Evolutionary conservation across 2,888 invertebrate species (phyloP).

Genomic region (Morpho helenor): DNA sequence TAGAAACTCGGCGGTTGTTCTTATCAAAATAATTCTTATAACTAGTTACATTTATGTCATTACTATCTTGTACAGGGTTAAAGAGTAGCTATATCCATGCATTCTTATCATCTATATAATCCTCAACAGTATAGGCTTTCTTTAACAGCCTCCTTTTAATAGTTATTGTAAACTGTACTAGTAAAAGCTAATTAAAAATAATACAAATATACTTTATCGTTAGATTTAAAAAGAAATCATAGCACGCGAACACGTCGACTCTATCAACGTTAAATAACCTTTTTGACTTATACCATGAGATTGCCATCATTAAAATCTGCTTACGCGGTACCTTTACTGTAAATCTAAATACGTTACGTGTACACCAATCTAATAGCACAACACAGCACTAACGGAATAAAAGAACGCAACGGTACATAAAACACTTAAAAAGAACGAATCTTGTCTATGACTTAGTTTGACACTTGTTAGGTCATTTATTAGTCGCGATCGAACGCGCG

Average conservation of each 20-base stretch:
- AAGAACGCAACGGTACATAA: constrained; percentile 48
- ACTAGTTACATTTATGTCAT: no score
- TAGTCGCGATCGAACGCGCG: constrained; percentile 38
- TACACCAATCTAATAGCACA: constrained; percentile 41
- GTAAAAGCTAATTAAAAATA: no score
- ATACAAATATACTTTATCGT: neutral
- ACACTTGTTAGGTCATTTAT: constrained; percentile 32
- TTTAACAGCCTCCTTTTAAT: no score
- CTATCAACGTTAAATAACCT: constrained; percentile 11
- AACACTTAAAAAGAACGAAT: constrained; percentile 47
- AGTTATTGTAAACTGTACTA: no score
- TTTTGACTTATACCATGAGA: constrained; percentile 9
- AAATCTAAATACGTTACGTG: constrained; percentile 32
- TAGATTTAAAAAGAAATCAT: neutral
- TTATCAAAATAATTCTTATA: no score
- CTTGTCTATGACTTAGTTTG: constrained; percentile 38
- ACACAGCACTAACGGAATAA: constrained; percentile 49
- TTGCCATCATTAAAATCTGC: constrained; percentile 20
- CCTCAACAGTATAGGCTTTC: no score
- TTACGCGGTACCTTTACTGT: constrained; percentile 20
- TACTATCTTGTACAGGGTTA: no score
- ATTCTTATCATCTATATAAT: no score
- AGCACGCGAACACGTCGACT: neutral
- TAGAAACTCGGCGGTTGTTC: no score
- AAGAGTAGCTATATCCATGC: no score